Conservation (phyloP, 2,888 invertebrate genomes). For the Isoperla grammatica region DNA sequence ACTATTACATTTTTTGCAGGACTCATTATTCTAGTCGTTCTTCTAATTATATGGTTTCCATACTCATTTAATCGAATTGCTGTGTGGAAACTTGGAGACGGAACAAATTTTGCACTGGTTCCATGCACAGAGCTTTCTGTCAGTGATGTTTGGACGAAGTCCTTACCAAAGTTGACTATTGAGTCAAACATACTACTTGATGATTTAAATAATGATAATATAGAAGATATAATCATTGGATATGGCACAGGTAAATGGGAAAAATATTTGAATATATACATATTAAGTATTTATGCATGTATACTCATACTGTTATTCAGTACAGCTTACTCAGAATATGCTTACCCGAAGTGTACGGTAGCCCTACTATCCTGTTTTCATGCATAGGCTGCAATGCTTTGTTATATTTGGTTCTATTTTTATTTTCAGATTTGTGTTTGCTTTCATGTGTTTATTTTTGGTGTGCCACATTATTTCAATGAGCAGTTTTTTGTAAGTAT, state of each 20-base stretch:
- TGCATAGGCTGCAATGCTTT: background rate
- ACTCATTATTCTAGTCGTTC: slow-evolving; percentile 56
- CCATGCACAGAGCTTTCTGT: slow-evolving; percentile 56
- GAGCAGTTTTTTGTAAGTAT: slow-evolving; percentile 25
- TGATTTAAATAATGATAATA: slow-evolving; percentile 65
- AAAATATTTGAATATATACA: background rate
- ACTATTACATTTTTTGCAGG: slow-evolving; percentile 49
- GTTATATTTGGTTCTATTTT: slow-evolving; percentile 21
- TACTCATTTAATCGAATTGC: slow-evolving; percentile 55
- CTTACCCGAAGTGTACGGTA: too few relatives aligned
- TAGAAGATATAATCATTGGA: slow-evolving; percentile 67
- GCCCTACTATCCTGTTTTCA: too few relatives aligned
- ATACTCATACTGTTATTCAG: slow-evolving; percentile 11
- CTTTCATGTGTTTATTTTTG: slow-evolving; percentile 11
- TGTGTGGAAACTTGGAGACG: slow-evolving; percentile 49
- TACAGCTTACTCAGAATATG: too few relatives aligned
- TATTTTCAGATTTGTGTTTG: slow-evolving; percentile 20
- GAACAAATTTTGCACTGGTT: slow-evolving; percentile 41
- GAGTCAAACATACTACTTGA: slow-evolving; percentile 66
- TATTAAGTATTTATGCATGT: background rate
- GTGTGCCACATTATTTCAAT: slow-evolving; percentile 14
- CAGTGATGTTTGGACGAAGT: slow-evolving; percentile 60
- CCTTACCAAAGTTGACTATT: slow-evolving; percentile 62
- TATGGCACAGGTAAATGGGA: slow-evolving; percentile 63
- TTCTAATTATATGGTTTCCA: slow-evolving; percentile 60